These are phyloP conservation scores for Mastigias papua DNA, from an alignment of 30 jellyfish, hydroid and myxozoan species.

Conservation along the genomic window DNA sequence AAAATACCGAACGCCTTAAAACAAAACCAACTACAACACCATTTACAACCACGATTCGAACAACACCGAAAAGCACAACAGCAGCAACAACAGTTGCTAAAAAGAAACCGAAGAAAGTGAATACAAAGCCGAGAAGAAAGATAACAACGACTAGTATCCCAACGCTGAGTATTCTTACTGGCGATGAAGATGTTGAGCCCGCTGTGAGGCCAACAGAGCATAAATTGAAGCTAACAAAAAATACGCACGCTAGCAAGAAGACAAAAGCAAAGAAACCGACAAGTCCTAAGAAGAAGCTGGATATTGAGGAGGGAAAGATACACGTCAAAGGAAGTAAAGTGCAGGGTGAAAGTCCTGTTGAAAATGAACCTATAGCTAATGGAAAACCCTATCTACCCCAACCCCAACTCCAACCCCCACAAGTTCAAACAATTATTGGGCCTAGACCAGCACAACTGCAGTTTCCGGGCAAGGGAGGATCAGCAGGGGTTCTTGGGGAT, in stretches of 20 bases:
- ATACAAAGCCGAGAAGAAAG: conserved; percentile 29
- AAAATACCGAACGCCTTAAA: conserved; percentile 24
- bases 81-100: conserved; percentile 12
- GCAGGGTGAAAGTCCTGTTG: not conserved
- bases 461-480: conserved; percentile 52
- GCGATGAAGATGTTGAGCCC: conserved; percentile 85
- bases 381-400: not conserved
- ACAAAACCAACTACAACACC: conserved; percentile 22
- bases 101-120: conserved; percentile 13
- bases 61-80: conserved; percentile 21
- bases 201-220: conserved; percentile 19
- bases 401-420: not conserved
- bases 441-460: conserved; percentile 31
- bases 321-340: not conserved
- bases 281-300: not conserved
- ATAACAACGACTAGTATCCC: conserved; percentile 75
- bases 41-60: conserved; percentile 35
- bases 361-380: not conserved
- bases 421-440: conserved; percentile 13
- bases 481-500: conserved; percentile 79
- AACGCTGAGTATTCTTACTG: conserved; percentile 82
- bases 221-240: not conserved
- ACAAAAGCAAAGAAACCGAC: not conserved
- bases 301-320: not conserved
- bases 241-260: not conserved